A percentile compares a stretch with the other conserved stretches of the same genome.
Conservation (phyloP, 2,797 vertebrate species). For the Hydrophis major region DNA sequence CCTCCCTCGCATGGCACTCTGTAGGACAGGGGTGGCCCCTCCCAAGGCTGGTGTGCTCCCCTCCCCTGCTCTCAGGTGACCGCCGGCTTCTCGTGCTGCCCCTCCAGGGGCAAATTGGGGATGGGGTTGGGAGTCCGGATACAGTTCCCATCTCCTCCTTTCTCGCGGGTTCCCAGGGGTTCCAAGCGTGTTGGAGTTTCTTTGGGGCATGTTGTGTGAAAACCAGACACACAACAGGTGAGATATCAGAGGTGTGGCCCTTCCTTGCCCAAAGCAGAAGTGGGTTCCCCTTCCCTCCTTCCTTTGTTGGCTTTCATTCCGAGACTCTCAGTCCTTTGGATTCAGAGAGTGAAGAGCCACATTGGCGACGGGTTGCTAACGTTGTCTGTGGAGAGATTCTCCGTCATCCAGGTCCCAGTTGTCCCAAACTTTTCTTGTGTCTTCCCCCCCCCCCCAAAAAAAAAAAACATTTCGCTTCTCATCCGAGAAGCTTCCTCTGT, state of each 20-base stretch:
- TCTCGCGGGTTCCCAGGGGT: too few relatives aligned
- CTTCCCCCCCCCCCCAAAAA: too few relatives aligned
- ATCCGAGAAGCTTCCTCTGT: too few relatives aligned
- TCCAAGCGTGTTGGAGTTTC: neutral
- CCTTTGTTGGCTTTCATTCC: neutral
- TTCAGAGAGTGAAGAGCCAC: neutral
- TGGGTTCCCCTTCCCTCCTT: too few relatives aligned
- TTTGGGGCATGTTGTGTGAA: neutral
- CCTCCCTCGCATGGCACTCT: neutral
- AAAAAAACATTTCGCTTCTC: too few relatives aligned
- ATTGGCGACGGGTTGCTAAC: neutral
- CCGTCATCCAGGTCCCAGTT: accelerated
- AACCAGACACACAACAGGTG: neutral
- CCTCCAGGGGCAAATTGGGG: neutral
- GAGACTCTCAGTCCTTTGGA: neutral
- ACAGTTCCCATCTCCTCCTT: neutral
- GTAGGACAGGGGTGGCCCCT: neutral
- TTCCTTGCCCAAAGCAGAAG: too few relatives aligned
- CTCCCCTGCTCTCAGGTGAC: neutral
- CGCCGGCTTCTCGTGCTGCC: neutral
- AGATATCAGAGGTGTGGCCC: neutral
- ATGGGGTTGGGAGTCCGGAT: accelerated
- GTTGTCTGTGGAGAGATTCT: neutral
- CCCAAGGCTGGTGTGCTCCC: neutral
- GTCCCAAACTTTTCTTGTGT: neutral